Evolutionary conservation across 1,140 invertebrate genomes (phyloP).

Genomic region (Asobara japonica): DNA sequence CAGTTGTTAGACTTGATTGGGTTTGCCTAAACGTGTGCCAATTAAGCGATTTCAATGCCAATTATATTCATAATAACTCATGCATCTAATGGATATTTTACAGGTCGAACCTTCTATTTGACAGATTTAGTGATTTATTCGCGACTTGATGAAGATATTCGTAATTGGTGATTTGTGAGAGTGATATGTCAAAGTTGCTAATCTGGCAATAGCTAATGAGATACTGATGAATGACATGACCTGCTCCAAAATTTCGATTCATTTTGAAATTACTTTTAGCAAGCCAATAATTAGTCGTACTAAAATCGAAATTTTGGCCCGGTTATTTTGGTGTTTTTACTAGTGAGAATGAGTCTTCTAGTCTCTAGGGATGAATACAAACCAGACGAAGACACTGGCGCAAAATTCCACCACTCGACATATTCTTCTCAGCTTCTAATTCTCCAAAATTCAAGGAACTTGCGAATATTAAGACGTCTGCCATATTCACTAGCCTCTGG

Average conservation of each 20-base stretch:
- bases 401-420: conserved; percentile 98
- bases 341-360: neutral
- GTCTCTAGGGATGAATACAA: conserved; percentile 59
- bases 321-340: too few relatives aligned
- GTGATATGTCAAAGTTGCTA: neutral
- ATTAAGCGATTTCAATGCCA: neutral
- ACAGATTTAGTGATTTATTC: neutral
- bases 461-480: conserved; percentile 97
- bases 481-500: conserved; percentile 96
- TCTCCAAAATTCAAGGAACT: conserved; percentile 97
- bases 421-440: conserved; percentile 98
- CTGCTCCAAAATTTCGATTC: too few relatives aligned
- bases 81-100: conserved; percentile 19
- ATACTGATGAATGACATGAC: neutral
- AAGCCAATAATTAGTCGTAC: too few relatives aligned
- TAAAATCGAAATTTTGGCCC: too few relatives aligned
- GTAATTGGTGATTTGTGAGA: neutral
- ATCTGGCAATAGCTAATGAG: neutral
- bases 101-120: neutral
- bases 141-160: neutral
- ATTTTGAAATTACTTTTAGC: too few relatives aligned
- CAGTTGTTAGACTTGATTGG: neutral
- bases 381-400: conserved; percentile 96
- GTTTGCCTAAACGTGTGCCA: neutral
- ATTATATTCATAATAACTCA: conserved; percentile 1